Percentiles rank a stretch among this genome's conserved stretches.
Evolutionary conservation across 2,888 invertebrate genomes (phyloP).

Genomic region (Volucella bombylans): DNA sequence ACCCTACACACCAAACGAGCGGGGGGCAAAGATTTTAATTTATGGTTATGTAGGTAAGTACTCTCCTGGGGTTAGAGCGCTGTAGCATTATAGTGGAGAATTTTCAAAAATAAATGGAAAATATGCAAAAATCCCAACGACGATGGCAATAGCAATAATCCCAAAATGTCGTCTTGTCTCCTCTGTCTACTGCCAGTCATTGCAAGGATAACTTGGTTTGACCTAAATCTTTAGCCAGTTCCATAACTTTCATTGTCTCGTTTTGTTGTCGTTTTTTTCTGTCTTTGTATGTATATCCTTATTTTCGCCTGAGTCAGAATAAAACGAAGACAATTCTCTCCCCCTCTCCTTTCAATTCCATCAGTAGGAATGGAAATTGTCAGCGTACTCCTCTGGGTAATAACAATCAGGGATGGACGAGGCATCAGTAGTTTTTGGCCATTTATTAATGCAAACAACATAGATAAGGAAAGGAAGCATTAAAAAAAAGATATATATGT

Average conservation of each 20-base stretch:
- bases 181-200: neutral
- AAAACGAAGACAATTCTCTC: neutral
- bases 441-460: conserved; percentile 32
- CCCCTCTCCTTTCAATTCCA: neutral
- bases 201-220: conserved; percentile 11
- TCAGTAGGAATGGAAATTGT: conserved; percentile 28
- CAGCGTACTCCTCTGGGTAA: conserved; percentile 11
- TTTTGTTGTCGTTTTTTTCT: neutral
- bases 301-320: neutral
- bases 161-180: neutral
- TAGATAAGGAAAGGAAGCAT: neutral
- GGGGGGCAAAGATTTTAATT: conserved; percentile 16
- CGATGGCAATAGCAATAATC: neutral
- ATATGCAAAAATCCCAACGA: neutral
- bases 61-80: neutral
- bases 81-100: neutral
- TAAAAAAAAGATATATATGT: neutral
- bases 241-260: neutral
- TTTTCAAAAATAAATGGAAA: neutral
- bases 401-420: conserved; percentile 7
- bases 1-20: neutral
- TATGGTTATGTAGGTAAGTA: conserved; percentile 10
- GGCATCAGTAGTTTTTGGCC: conserved; percentile 15
- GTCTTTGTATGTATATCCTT: too few relatives aligned
- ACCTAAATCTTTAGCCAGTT: conserved; percentile 19